phyloP scores from a whole-genome alignment of 1,140 invertebrate genomes.

The Lasioglossum albipes region DNA sequence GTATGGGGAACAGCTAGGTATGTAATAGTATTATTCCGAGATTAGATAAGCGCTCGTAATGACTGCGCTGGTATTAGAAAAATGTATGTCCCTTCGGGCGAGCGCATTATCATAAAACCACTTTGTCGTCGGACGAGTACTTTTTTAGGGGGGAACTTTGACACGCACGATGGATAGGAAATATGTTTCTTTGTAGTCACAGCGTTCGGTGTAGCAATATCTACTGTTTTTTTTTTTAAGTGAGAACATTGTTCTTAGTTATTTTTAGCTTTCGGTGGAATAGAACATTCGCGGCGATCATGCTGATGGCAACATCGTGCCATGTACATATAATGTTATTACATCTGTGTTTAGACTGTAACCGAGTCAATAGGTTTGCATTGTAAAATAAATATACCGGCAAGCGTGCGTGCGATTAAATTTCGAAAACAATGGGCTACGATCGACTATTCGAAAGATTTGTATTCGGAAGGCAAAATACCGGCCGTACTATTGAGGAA shows the following conservation, averaged over 20 bases:
- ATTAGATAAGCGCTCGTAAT: slow-evolving; percentile 35
- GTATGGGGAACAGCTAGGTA: not conserved
- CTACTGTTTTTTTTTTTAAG: too few species aligned
- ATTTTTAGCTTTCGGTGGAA: too few species aligned
- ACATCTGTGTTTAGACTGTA: too few species aligned
- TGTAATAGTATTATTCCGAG: slow-evolving; percentile 5
- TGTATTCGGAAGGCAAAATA: not conserved
- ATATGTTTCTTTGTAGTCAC: not conserved
- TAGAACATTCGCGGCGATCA: too few species aligned
- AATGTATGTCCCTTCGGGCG: slow-evolving; percentile 11
- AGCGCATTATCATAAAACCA: not conserved
- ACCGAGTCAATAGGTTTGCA: too few species aligned
- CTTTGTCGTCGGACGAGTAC: not conserved
- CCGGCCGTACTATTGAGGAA: not conserved
- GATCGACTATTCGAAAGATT: not conserved
- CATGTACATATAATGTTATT: too few species aligned
- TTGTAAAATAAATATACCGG: too few species aligned
- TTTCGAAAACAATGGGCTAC: too few species aligned
- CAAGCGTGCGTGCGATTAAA: too few species aligned
- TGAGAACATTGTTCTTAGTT: too few species aligned
- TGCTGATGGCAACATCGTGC: too few species aligned
- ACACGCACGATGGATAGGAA: not conserved
- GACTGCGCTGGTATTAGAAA: slow-evolving; percentile 7
- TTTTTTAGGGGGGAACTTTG: not conserved
- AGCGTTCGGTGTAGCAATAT: too few species aligned